These are phyloP conservation scores for Aurelia aurita complex sp. Pacific DNA, from an alignment of 30 jellyfish, hydroid and myxozoan species.

Conservation along the genomic window DNA sequence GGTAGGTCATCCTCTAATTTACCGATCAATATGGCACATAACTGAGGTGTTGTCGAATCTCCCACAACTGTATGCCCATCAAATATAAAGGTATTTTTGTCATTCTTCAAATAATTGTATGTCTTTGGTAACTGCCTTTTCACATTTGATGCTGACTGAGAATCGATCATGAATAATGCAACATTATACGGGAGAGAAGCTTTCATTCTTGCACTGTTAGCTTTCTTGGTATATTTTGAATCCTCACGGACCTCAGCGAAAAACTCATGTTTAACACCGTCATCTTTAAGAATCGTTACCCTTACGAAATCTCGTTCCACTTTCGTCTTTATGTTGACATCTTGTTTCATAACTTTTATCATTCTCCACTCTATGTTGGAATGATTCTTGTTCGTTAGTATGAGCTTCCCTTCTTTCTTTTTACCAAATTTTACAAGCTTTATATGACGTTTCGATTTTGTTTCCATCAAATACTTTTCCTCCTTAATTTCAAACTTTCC, in stretches of 20 bases:
- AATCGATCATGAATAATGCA: conserved; percentile 21
- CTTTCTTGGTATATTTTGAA: not conserved
- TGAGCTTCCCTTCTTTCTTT: not conserved
- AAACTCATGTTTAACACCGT: not conserved
- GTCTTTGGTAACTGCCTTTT: conserved; percentile 25
- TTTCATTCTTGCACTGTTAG: not conserved
- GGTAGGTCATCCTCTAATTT: conserved; percentile 20
- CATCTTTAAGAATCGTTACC: conserved; percentile 11
- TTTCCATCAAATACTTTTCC: not conserved
- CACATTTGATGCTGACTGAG: conserved; percentile 9
- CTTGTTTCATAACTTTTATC: too few relatives aligned
- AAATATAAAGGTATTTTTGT: conserved; percentile 7
- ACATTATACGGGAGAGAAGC: not conserved
- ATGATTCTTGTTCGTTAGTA: not conserved
- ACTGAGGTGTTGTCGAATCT: conserved; percentile 68
- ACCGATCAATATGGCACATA: conserved; percentile 57
- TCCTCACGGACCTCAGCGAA: not conserved
- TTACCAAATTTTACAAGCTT: not conserved
- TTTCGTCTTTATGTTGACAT: not conserved
- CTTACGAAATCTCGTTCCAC: not conserved
- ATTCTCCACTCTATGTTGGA: too few relatives aligned
- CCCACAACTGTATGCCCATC: conserved; percentile 74
- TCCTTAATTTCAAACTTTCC: not conserved
- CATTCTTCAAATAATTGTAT: not conserved
- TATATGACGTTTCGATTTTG: not conserved